Evolutionary conservation across 2,888 invertebrate genomes (phyloP), one percentile per base, ranked within the genome.

Genomic region (Catonia carolina): DNA sequence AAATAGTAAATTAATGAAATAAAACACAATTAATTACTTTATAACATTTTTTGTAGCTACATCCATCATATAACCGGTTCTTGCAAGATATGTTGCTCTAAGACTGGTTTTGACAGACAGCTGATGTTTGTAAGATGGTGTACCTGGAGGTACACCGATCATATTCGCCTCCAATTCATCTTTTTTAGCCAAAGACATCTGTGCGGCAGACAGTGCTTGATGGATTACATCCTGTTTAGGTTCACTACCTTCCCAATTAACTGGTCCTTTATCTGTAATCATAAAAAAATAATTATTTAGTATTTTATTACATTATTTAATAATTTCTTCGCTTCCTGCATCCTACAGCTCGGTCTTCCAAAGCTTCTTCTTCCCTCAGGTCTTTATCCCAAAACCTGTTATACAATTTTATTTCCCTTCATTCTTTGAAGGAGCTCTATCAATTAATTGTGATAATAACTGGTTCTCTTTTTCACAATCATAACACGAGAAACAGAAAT

Each of bases 11-110:
- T n/a, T n/a, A n/a, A n/a, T n/a, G n/a, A n/a, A n/a, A n/a, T n/a
- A n/a, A n/a, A n/a, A n/a, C n/a, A n/a, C n/a, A n/a, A n/a, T n/a
- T n/a, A n/a, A n/a, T 58, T 23, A 58, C 58, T 49, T 52, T 53
- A 54, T 59, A 10, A 86, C 71, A 8, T 71, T 74, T 65, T 75
- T 77, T 0, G 87, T 85, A 0, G 87, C 89, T 45, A 82, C 77
- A 63, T 86, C 83, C 61, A 83, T 80, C 1, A 82, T 80, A 66
- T 81, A 83, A 0, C 85, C 90, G 0, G 80, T 74, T 8, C 82
- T 74, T 0, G 87, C 81, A 39, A 87, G 62, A 2, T 79, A 76
- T 15, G 82, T 78, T 0, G 85, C 82, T 35, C 74, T 77, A 0
- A 74, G 70, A 1, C 78, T 76, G 0, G 86, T 85, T 49, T 81